Evolutionary conservation across 2,797 vertebrate genomes (phyloP), one percentile per base, ranked within the genome.

Genomic region (Monodelphis domestica): DNA sequence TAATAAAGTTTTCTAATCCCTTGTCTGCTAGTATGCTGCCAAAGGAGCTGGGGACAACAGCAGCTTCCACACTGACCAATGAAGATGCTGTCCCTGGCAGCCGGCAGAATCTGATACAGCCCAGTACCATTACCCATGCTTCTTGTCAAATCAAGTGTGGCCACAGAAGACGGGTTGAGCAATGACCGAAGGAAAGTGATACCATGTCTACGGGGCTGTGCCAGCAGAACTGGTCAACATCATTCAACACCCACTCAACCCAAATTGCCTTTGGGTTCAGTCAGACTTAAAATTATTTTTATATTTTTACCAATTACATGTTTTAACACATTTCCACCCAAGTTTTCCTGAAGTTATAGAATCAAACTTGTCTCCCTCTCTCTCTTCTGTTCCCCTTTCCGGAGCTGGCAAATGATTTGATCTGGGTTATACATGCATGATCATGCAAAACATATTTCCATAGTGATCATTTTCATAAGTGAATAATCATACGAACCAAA

Each of bases 1-100:
- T 95, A 97, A 97, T 93, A 95, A 96, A 97, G 94, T 97, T 97
- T 95, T 95, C 91, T 95, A 97, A 96, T 93, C 84, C 38, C 21
- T 84, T 70, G 50, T 84, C 38, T 9, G 92, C 92, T 89, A 95
- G 90, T 89, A 93, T 70, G 92, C 91, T 93, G 89, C 57, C 12
- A 56, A 95, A 89, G 90, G 89, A 91, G 95, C 91, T 95, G 91
- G 96, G 94, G 94, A 95, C 95, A 94, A 89, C 54, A 95, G 94
- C 91, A 54, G 26, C 57, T 88, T 63, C 88, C 33, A 89, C 70
- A 29, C 3, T 90, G 93, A 95, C 93, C 95, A 95, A 88, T 93
- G 91, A 94, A 95, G 97, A 94, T 53, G 57, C 9, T 92, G 38
- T 1, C 24, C 78, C 93, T 87, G 56, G 56, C 52, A 54, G 55